Evolutionary conservation across 2,888 invertebrate genomes (phyloP), one percentile per base, ranked within the genome.

Genomic region (Eilema sororculum): DNA sequence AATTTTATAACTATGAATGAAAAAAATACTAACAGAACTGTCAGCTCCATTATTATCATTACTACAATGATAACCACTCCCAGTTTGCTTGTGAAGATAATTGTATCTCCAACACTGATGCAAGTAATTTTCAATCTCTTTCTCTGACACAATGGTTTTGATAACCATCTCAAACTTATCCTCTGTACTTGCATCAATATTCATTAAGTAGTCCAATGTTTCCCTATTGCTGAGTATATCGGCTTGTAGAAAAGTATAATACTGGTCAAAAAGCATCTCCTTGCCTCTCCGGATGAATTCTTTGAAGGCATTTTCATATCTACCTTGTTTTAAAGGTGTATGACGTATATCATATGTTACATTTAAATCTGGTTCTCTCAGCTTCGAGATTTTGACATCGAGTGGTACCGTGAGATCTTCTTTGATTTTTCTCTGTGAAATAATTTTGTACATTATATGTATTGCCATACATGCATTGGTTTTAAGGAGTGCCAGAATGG

Each of bases 91-190:
- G 65, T 87, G 79, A 30, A 94, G 84, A 79, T 87, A 89, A 74
- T 93, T 91, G 77, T 91, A 93, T 71, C 90, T 87, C 95, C 95
- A 95, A 65, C 94, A 94, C 60, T 93, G 93, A 77, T 90, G 90
- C 65, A 94, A 79, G 74, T 94, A 93, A 71, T 91, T 90, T 67
- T 94, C 93, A 3, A 95, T 85, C 72, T 95, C 94, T 8, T 94
- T 93, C 76, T 92, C 90, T 0, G 91, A 88, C 1, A 88, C 88
- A 1, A 87, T 78, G 70, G 86, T 87, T 62, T 88, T 90, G 2
- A 93, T 86, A 0, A 92, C 87, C 80, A 87, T 81, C 64, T 93
- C 93, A 79, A 93, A 89, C 68, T 94, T 95, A 72, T 93, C 93
- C 58, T 95, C 95, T 0, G 93, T 93, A 69, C 93, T 93, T 0